Evolutionary conservation across 2,888 invertebrate genomes (phyloP).

Genomic region (Napeogenes inachia): DNA sequence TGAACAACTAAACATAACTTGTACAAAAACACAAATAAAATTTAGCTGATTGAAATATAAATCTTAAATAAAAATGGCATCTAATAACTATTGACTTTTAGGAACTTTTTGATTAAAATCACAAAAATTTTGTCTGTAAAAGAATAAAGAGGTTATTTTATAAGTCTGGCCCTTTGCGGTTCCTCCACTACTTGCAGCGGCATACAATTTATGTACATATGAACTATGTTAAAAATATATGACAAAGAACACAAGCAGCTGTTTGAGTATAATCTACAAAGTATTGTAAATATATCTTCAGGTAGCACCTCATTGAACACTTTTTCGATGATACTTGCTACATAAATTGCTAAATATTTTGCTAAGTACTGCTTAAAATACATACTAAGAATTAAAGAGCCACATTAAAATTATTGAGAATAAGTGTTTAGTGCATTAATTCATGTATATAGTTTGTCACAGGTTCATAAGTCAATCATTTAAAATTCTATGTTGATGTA

Average conservation of each 20-base stretch:
- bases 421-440: too few relatives aligned
- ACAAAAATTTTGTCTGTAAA: constrained; percentile 25
- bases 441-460: too few relatives aligned
- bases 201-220: too few relatives aligned
- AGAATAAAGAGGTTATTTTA: constrained; percentile 2
- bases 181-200: too few relatives aligned
- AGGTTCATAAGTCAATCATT: too few relatives aligned
- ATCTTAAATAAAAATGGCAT: constrained; percentile 55
- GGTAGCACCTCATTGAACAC: constrained; percentile 51
- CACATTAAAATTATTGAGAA: not conserved
- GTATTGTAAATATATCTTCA: constrained; percentile 29
- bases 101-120: constrained; percentile 65
- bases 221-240: not conserved
- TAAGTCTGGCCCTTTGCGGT: too few relatives aligned
- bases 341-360: constrained; percentile 24
- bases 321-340: constrained; percentile 33
- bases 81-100: constrained; percentile 63
- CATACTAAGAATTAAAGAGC: not conserved
- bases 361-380: constrained; percentile 29
- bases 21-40: constrained; percentile 48
- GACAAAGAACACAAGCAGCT: constrained; percentile 28
- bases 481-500: too few relatives aligned
- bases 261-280: constrained; percentile 30
- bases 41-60: constrained; percentile 45
- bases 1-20: constrained; percentile 34